These are phyloP conservation scores for Noctua comes DNA, from an alignment of 2,888 invertebrate genomes.

Conservation along the genomic window DNA sequence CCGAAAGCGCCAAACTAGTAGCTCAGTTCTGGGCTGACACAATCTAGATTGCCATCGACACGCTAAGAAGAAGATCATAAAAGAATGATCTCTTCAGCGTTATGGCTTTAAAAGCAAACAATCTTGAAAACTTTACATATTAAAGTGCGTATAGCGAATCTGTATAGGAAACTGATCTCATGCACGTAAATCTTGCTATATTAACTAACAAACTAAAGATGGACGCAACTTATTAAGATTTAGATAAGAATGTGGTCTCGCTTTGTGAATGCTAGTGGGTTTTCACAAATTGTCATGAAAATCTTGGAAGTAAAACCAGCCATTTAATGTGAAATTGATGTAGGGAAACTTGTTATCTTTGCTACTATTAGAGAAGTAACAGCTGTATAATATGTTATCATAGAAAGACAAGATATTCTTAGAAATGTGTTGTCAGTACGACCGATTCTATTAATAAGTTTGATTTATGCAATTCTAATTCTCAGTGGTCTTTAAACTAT, in stretches of 20 bases:
- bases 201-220: conserved; percentile 24
- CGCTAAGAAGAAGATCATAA: too few relatives aligned
- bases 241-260: neutral
- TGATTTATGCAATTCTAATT: neutral
- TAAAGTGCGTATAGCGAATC: neutral
- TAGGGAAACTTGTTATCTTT: neutral
- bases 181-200: neutral
- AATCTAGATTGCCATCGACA: too few relatives aligned
- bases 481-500: neutral
- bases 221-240: conserved; percentile 20
- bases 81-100: neutral
- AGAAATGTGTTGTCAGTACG: neutral
- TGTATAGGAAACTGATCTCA: neutral
- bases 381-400: too few relatives aligned
- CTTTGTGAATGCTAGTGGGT: neutral
- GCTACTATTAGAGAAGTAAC: neutral
- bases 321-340: neutral
- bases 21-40: too few relatives aligned
- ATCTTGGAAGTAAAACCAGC: neutral
- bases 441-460: neutral
- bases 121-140: neutral
- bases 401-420: neutral
- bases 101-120: neutral
- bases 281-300: conserved; percentile 19
- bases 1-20: too few relatives aligned